Evolutionary conservation across 92 coral and sea anemone genomes (phyloP).

Genomic region (Actinernus sp.): DNA sequence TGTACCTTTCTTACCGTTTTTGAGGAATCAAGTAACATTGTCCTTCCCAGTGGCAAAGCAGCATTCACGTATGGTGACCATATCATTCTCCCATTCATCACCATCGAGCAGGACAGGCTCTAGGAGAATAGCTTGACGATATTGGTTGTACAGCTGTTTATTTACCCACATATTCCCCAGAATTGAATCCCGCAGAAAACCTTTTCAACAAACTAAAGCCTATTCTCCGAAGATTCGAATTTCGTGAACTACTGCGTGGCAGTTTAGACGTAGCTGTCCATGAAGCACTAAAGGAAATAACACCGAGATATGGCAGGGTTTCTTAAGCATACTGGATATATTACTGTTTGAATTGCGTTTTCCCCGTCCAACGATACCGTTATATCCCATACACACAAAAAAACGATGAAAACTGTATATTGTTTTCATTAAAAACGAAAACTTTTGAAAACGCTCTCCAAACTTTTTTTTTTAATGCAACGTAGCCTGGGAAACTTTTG

Average conservation of each 20-base stretch:
- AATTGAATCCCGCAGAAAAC: conserved; percentile 51
- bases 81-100: conserved; percentile 49
- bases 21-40: conserved; percentile 28
- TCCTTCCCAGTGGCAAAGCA: conserved; percentile 32
- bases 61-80: conserved; percentile 25
- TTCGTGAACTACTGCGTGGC: conserved; percentile 11
- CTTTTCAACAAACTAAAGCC: conserved; percentile 62
- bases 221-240: conserved; percentile 27
- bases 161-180: conserved; percentile 60
- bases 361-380: too few species aligned
- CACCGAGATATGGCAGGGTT: conserved; percentile 36
- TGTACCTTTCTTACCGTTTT: conserved; percentile 46
- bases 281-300: conserved; percentile 31
- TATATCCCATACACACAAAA: too few species aligned
- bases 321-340: background rate
- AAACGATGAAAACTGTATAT: too few species aligned
- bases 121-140: conserved; percentile 48
- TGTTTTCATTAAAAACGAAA: too few species aligned
- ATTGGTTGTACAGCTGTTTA: conserved; percentile 36
- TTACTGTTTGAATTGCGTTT: too few species aligned
- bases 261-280: conserved; percentile 44
- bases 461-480: too few species aligned
- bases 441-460: too few species aligned
- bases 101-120: conserved; percentile 25
- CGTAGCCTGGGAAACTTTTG: too few species aligned